A percentile compares a stretch with the other conserved stretches of the same genome.
Evolutionary conservation across 2,113 vertebrate species (phyloP).

Genomic region (Antennarius striatus): DNA sequence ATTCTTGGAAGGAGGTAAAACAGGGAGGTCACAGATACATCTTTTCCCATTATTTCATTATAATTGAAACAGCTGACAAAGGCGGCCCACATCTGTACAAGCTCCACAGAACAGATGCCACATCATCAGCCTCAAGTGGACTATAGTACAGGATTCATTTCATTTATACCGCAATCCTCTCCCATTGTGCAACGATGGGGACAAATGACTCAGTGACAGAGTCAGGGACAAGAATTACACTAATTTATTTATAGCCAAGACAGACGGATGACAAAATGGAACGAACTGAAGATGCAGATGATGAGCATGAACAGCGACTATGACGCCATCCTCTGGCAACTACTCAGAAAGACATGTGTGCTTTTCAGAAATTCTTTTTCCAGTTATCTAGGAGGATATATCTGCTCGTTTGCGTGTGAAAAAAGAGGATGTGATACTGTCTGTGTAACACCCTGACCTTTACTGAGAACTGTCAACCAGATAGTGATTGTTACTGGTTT

Average conservation of each 20-base stretch:
- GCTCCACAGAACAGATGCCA: conserved; percentile 40
- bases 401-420: too few species aligned
- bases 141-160: conserved; percentile 12
- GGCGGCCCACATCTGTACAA: conserved; percentile 35
- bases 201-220: conserved; percentile 48
- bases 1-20: conserved; percentile 17
- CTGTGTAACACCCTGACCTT: background rate
- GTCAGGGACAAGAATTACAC: conserved; percentile 26
- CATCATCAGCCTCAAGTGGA: conserved; percentile 33
- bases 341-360: background rate
- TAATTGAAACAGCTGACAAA: conserved; percentile 55
- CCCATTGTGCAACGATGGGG: conserved; percentile 48
- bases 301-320: background rate
- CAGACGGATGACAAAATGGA: conserved; percentile 29
- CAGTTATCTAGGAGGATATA: too few species aligned
- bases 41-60: conserved; percentile 50
- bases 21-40: conserved; percentile 23
- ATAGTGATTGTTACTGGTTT: background rate
- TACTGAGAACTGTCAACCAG: background rate
- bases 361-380: background rate
- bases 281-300: background rate
- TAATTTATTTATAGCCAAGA: background rate
- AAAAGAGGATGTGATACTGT: too few species aligned
- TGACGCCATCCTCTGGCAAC: conserved; percentile 53
- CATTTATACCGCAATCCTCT: conserved; percentile 34